Evolutionary conservation across 2,113 vertebrate species (phyloP).

Genomic region (Opisthocomus hoazin): DNA sequence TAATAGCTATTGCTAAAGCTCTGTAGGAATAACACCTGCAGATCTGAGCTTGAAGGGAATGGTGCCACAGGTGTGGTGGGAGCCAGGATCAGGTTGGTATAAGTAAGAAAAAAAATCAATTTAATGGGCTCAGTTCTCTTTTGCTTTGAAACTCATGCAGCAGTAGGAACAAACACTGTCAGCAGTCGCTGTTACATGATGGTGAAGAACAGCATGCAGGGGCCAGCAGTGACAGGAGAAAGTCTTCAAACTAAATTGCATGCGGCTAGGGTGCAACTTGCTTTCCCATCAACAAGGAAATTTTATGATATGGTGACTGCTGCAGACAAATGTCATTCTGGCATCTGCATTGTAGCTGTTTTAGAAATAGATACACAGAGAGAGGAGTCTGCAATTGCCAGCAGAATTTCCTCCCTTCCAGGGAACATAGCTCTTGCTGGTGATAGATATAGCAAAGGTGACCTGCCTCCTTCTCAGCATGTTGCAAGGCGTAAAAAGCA

Average conservation of each 20-base stretch:
- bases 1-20: neutral
- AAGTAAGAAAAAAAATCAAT: neutral
- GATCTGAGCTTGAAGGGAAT: neutral
- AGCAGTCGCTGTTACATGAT: fast-evolving
- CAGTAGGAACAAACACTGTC: neutral
- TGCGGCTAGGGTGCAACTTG: neutral
- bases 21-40: neutral
- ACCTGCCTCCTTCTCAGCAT: neutral
- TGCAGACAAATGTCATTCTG: neutral
- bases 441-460: conserved; percentile 11
- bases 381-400: neutral
- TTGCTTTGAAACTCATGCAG: neutral
- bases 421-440: neutral
- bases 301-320: neutral
- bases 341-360: neutral
- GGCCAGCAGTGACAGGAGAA: neutral
- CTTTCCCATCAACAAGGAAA: neutral
- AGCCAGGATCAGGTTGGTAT: neutral
- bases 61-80: neutral
- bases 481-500: neutral
- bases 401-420: neutral
- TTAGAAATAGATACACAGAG: neutral
- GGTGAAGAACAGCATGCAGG: neutral
- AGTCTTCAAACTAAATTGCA: neutral
- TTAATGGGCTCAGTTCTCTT: neutral